Conservation (phyloP, 1,140 invertebrate species). For the Hycleus phaleratus region DNA sequence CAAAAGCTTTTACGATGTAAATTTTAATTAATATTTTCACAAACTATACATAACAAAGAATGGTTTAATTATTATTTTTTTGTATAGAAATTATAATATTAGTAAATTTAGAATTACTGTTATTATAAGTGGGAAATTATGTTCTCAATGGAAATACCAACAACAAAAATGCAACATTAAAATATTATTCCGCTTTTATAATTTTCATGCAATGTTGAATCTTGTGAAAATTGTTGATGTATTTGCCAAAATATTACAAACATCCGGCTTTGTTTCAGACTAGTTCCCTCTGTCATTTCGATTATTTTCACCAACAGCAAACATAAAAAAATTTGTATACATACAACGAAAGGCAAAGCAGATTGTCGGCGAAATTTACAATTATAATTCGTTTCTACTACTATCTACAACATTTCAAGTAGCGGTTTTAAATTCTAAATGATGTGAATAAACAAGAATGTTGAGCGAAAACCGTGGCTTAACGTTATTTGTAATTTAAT, state of each 20-base stretch:
- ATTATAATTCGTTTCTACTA: slow-evolving; percentile 20
- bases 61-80: no score
- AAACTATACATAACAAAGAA: no score
- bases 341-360: slow-evolving; percentile 3
- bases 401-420: not conserved
- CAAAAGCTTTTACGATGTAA: no score
- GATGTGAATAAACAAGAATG: slow-evolving; percentile 19
- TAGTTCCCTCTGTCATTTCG: not conserved
- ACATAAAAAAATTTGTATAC: not conserved
- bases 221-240: not conserved
- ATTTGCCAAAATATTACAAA: not conserved
- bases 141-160: no score
- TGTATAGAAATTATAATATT: no score
- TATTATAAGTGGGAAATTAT: no score
- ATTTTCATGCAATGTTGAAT: not conserved
- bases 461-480: slow-evolving; percentile 13
- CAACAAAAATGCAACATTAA: no score
- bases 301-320: not conserved
- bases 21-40: no score
- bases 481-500: slow-evolving; percentile 12
- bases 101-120: no score
- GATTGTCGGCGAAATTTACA: slow-evolving; percentile 18
- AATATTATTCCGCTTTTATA: no score
- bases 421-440: slow-evolving; percentile 15
- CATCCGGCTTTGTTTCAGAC: not conserved